A percentile compares a stretch with the other conserved stretches of the same genome.
Evolutionary conservation across 1,140 invertebrate species (phyloP).

Genomic region (Lanistes nyassanus): DNA sequence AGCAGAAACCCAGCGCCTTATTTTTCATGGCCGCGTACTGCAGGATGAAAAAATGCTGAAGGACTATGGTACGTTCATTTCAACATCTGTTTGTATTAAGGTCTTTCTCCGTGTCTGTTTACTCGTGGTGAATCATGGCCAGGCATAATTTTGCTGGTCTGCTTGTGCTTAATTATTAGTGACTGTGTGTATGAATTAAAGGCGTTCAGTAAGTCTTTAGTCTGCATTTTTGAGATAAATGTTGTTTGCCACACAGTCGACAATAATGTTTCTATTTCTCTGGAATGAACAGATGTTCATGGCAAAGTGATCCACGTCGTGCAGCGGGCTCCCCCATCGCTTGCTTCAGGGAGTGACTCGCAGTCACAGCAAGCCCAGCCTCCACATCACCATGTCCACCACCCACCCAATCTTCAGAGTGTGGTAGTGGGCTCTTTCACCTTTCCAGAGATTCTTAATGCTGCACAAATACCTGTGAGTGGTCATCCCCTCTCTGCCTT

Average conservation of each 20-base stretch:
- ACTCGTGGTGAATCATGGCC: too few relatives aligned
- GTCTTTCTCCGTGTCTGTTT: background rate
- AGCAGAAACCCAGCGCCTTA: constrained; percentile 85
- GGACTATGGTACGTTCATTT: constrained; percentile 81
- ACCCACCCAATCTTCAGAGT: constrained; percentile 50
- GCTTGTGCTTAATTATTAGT: too few relatives aligned
- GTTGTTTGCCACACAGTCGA: too few relatives aligned
- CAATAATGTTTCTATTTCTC: too few relatives aligned
- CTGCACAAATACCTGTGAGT: constrained; percentile 63
- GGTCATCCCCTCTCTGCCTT: background rate
- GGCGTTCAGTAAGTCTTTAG: too few relatives aligned
- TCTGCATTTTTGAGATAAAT: too few relatives aligned
- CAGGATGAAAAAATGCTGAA: constrained; percentile 88
- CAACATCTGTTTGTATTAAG: background rate
- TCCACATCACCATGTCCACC: constrained; percentile 15
- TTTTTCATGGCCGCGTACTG: constrained; percentile 91
- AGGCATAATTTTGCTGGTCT: too few relatives aligned
- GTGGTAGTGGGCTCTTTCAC: constrained; percentile 65
- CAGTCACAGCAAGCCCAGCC: constrained; percentile 41
- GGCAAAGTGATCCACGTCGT: constrained; percentile 94
- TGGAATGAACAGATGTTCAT: constrained; percentile 78
- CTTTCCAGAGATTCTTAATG: constrained; percentile 62
- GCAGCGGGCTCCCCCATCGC: constrained; percentile 78
- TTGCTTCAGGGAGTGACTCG: constrained; percentile 34
- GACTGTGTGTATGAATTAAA: too few relatives aligned